Conservation (phyloP, 2,888 invertebrate species). For the Alloplasta piceator region DNA sequence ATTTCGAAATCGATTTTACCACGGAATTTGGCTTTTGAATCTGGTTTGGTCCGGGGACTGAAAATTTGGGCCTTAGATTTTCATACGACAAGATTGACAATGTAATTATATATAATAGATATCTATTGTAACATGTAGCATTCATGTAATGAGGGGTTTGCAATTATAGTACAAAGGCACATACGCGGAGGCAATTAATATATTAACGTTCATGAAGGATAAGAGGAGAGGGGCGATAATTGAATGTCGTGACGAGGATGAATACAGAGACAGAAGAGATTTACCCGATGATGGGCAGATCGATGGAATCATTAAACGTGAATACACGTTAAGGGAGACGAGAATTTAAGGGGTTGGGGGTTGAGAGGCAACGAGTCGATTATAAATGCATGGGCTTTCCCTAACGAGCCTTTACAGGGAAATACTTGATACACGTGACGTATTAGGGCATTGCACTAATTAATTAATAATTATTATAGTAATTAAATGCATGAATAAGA, state of each 20-base stretch:
- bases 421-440: conserved; percentile 52
- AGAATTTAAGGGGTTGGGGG: conserved; percentile 30
- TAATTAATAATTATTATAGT: conserved; percentile 51
- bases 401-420: conserved; percentile 56
- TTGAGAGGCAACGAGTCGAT: conserved; percentile 51
- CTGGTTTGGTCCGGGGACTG: no score
- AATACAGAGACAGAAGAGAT: background rate
- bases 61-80: conserved; percentile 67
- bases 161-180: conserved; percentile 34
- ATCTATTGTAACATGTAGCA: conserved; percentile 38
- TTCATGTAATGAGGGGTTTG: conserved; percentile 48
- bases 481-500: conserved; percentile 56
- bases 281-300: conserved; percentile 35
- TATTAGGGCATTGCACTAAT: conserved; percentile 51
- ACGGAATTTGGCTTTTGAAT: no score
- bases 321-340: conserved; percentile 42
- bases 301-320: conserved; percentile 50
- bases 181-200: conserved; percentile 56
- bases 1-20: no score
- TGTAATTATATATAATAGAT: conserved; percentile 49
- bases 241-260: conserved; percentile 53
- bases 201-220: conserved; percentile 8
- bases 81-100: conserved; percentile 68
- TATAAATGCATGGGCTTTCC: conserved; percentile 59
- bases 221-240: conserved; percentile 35